Evolutionary conservation across 2,888 invertebrate genomes (phyloP).

Genomic region (Monopis laevigella): DNA sequence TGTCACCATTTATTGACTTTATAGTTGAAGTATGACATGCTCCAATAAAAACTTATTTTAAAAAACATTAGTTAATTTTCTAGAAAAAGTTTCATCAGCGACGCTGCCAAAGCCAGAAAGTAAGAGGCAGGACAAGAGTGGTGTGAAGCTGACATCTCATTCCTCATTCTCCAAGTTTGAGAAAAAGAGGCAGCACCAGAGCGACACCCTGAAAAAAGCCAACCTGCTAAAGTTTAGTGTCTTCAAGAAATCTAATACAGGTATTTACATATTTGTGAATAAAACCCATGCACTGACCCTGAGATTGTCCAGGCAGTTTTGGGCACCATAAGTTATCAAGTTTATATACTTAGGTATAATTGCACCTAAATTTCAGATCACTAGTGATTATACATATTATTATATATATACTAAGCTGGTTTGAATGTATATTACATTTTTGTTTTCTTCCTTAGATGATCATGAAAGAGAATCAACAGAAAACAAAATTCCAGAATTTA

Average conservation of each 20-base stretch:
- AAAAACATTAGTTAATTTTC: neutral
- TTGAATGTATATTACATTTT: no score
- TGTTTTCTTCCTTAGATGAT: conserved; percentile 40
- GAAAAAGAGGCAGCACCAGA: conserved; percentile 83
- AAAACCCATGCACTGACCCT: no score
- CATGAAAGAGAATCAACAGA: conserved; percentile 36
- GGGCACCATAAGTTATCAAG: no score
- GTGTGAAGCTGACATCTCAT: conserved; percentile 46
- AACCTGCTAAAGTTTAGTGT: conserved; percentile 80
- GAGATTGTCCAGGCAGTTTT: no score
- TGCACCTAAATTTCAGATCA: no score
- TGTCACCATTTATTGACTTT: no score
- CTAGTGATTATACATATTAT: no score
- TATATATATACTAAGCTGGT: no score
- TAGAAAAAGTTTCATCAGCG: conserved; percentile 37
- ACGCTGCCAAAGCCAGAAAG: conserved; percentile 47
- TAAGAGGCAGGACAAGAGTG: conserved; percentile 48
- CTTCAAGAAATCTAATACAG: conserved; percentile 77
- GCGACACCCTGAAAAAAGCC: conserved; percentile 74
- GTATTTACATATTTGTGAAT: conserved; percentile 45
- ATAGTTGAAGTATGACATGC: no score
- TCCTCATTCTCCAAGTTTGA: conserved; percentile 83
- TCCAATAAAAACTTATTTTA: no score
- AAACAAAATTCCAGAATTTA: conserved; percentile 40
- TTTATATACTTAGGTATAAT: no score